These are phyloP conservation scores for Toxotes jaculatrix DNA, from an alignment of 2,113 vertebrate genomes.

Conservation along the genomic window DNA sequence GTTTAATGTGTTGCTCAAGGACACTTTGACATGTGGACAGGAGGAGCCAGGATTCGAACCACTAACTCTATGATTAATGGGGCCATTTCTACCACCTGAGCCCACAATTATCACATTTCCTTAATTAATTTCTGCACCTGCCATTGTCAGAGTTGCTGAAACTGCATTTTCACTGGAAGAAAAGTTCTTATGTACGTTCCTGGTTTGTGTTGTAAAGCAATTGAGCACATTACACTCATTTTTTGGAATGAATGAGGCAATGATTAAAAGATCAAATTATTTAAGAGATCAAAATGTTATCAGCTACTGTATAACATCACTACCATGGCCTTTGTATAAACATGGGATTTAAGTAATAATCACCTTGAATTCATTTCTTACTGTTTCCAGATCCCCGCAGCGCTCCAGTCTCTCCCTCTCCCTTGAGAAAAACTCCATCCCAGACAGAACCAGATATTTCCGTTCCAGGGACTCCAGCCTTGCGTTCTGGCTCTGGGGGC, in stretches of 20 bases:
- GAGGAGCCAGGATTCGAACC: conserved; percentile 29
- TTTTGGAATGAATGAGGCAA: neutral
- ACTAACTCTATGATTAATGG: conserved; percentile 24
- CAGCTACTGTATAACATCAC: neutral
- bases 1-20: conserved; percentile 33
- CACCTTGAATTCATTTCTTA: conserved; percentile 16
- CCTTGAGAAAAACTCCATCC: conserved; percentile 66
- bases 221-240: neutral
- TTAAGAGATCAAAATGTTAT: neutral
- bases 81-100: conserved; percentile 7
- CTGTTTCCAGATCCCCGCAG: conserved; percentile 74
- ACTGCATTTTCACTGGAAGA: neutral
- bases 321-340: neutral
- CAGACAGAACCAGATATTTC: conserved; percentile 70
- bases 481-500: conserved; percentile 53
- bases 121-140: conserved; percentile 16
- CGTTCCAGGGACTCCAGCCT: conserved; percentile 33
- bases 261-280: neutral
- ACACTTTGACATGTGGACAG: conserved; percentile 1
- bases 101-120: conserved; percentile 2
- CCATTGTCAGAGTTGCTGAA: neutral
- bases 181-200: neutral
- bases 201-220: neutral
- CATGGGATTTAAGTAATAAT: neutral
- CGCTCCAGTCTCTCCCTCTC: conserved; percentile 80